phyloP scores from a whole-genome alignment of 2,888 invertebrate species.

The Eupithecia dodoneata region DNA sequence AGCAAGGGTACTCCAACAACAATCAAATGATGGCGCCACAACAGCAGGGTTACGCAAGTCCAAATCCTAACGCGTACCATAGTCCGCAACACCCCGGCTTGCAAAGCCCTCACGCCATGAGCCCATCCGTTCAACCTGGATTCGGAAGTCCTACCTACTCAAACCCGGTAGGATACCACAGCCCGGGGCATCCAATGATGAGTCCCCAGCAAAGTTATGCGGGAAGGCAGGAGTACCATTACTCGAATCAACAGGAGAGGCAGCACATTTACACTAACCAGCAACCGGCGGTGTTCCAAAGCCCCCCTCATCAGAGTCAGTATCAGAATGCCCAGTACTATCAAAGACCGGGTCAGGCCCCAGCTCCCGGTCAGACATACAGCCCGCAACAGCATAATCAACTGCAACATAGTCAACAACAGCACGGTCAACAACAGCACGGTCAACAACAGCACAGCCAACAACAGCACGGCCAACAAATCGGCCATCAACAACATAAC shows the following conservation, averaged over 20 bases:
- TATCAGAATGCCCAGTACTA: constrained; percentile 75
- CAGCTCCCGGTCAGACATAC: constrained; percentile 61
- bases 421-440: constrained; percentile 60
- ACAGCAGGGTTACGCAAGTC: constrained; percentile 70
- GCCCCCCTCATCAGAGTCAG: constrained; percentile 75
- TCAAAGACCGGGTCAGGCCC: constrained; percentile 66
- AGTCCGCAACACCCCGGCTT: constrained; percentile 75
- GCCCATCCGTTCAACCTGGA: constrained; percentile 68
- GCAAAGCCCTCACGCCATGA: constrained; percentile 74
- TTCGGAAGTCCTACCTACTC: constrained; percentile 76
- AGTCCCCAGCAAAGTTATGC: constrained; percentile 75
- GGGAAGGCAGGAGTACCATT: constrained; percentile 71
- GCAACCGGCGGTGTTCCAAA: constrained; percentile 65
- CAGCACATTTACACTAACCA: constrained; percentile 72
- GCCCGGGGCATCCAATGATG: constrained; percentile 73
- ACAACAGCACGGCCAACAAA: constrained; percentile 58
- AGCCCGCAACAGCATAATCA: constrained; percentile 65
- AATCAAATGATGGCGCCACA: constrained; percentile 71
- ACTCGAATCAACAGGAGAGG: constrained; percentile 69
- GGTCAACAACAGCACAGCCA: constrained; percentile 60
- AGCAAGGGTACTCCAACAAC: constrained; percentile 65
- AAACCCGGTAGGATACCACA: constrained; percentile 73
- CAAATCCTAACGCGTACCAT: constrained; percentile 70
- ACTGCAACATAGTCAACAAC: constrained; percentile 62
- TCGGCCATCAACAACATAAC: constrained; percentile 59